Conservation (phyloP, 2,113 vertebrate genomes). For the Tragelaphus strepsiceros region DNA sequence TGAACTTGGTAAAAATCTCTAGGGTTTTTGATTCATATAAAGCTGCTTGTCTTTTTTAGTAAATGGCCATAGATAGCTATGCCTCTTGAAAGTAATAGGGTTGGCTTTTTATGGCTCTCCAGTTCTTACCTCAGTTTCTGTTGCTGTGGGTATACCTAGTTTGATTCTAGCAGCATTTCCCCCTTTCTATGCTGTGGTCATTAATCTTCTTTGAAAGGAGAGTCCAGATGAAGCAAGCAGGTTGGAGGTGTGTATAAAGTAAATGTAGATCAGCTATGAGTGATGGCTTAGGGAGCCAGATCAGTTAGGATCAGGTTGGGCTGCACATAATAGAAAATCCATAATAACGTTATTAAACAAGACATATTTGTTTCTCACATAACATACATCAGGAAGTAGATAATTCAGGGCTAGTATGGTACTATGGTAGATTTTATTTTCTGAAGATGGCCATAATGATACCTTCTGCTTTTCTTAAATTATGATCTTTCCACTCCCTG, state of each 20-base stretch:
- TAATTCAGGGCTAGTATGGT: background rate
- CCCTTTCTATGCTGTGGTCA: background rate
- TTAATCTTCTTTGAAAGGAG: background rate
- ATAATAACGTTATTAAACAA: background rate
- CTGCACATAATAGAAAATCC: background rate
- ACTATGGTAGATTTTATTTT: background rate
- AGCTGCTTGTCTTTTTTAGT: background rate
- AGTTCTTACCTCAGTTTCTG: background rate
- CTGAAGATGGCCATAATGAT: background rate
- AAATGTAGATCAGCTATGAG: background rate
- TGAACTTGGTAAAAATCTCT: background rate
- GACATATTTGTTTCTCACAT: background rate
- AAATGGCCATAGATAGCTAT: background rate
- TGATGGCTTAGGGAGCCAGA: background rate
- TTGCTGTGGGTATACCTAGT: background rate
- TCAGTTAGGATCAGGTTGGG: background rate
- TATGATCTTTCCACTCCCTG: background rate
- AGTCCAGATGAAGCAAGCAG: background rate
- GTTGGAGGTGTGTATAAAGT: background rate
- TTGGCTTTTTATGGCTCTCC: background rate
- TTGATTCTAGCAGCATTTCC: background rate
- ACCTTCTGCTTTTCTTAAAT: background rate
- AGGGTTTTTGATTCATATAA: background rate
- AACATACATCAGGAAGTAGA: background rate
- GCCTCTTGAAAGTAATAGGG: background rate